Conservation (phyloP, 2,888 invertebrate genomes). For the Bugulina stolonifera region DNA sequence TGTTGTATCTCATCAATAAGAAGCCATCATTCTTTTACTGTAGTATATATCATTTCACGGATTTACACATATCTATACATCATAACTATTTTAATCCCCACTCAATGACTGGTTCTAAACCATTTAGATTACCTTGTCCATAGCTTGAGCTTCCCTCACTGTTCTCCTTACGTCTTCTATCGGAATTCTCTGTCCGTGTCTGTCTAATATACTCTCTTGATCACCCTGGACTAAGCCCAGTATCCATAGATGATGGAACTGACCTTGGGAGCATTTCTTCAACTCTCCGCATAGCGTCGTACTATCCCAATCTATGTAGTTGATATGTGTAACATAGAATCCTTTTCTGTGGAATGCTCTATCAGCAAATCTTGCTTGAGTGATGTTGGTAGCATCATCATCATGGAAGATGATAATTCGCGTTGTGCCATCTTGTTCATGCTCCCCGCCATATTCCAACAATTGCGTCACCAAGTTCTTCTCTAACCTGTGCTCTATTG, state of each 20-base stretch:
- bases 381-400: background rate
- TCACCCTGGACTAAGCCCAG: background rate
- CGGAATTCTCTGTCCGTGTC: background rate
- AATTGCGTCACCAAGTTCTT: background rate
- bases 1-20: too few relatives aligned
- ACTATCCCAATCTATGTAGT: background rate
- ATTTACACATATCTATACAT: too few relatives aligned
- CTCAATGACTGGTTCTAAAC: too few relatives aligned
- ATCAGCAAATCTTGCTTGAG: background rate
- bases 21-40: too few relatives aligned
- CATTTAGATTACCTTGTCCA: too few relatives aligned
- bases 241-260: background rate
- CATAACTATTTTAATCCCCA: too few relatives aligned
- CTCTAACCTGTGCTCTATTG: background rate
- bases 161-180: background rate
- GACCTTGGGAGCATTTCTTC: background rate
- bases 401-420: background rate
- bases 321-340: background rate
- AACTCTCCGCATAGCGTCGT: background rate
- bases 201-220: background rate
- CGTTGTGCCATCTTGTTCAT: background rate
- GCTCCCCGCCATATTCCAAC: background rate
- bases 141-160: too few relatives aligned
- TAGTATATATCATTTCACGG: too few relatives aligned
- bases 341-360: background rate